Percentiles rank a stretch among this genome's conserved stretches.
Conservation (phyloP, 2,797 vertebrate species). For the Astyanax mexicanus region DNA sequence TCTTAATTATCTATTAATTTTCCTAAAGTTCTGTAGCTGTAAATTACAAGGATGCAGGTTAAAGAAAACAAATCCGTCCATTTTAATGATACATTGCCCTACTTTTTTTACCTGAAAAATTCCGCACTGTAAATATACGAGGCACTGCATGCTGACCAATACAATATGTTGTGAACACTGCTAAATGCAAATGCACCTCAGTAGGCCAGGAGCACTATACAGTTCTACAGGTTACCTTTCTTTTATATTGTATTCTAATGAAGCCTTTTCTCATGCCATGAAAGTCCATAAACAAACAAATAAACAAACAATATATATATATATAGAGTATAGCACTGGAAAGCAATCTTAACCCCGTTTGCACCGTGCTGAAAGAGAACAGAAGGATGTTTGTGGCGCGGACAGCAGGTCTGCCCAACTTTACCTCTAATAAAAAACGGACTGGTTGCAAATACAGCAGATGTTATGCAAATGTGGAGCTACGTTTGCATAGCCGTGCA, state of each 20-base stretch:
- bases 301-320: background rate
- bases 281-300: background rate
- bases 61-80: background rate
- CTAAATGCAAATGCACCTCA: background rate
- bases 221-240: background rate
- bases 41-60: background rate
- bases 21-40: background rate
- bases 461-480: constrained; percentile 54
- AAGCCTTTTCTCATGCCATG: background rate
- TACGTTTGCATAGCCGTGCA: constrained; percentile 53
- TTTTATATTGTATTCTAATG: background rate
- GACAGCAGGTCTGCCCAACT: constrained; percentile 1
- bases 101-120: no score
- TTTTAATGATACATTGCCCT: background rate
- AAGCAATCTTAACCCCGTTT: background rate
- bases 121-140: no score
- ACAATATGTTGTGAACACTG: background rate
- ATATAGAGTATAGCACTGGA: background rate
- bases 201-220: background rate
- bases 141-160: no score
- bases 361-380: background rate
- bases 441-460: constrained; percentile 49
- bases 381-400: constrained; percentile 3
- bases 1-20: background rate
- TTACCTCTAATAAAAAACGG: constrained; percentile 38